Evolutionary conservation across 2,113 vertebrate genomes (phyloP).

Genomic region (Thunnus thynnus): DNA sequence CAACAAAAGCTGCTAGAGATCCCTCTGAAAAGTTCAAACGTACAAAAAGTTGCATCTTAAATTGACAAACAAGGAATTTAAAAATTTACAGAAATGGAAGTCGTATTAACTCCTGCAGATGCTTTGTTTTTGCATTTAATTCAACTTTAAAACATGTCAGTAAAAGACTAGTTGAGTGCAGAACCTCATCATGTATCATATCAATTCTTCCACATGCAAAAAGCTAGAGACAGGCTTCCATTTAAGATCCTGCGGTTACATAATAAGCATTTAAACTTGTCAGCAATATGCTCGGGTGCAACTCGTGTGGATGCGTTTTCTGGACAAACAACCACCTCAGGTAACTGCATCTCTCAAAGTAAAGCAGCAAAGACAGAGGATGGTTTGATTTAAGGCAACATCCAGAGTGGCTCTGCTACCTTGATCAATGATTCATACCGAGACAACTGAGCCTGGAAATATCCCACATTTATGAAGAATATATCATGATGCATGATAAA

Average conservation of each 20-base stretch:
- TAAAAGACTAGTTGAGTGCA: not conserved
- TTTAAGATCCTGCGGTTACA: slow-evolving; percentile 2
- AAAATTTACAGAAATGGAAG: not conserved
- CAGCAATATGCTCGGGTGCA: slow-evolving; percentile 19
- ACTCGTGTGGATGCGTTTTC: slow-evolving; percentile 4
- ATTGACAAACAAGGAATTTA: not conserved
- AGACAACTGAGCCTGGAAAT: slow-evolving; percentile 49
- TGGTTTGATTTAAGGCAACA: slow-evolving; percentile 10
- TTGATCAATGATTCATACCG: slow-evolving; percentile 49
- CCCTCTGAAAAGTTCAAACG: slow-evolving; percentile 12
- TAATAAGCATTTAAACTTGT: slow-evolving; percentile 47
- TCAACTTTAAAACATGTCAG: not conserved
- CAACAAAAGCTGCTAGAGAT: not conserved
- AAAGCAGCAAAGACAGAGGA: not conserved
- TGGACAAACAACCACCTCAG: slow-evolving; percentile 18
- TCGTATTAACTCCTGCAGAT: too few species aligned
- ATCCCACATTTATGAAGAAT: slow-evolving; percentile 50
- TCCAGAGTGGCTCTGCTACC: not conserved
- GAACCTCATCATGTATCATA: not conserved
- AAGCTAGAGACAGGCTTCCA: not conserved
- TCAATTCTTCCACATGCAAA: not conserved
- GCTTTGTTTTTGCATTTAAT: not conserved
- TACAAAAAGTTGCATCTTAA: slow-evolving; percentile 6
- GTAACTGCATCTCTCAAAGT: not conserved
- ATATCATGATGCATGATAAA: slow-evolving; percentile 31